Conservation (phyloP, 2,797 vertebrate genomes). For the Microchirus variegatus region DNA sequence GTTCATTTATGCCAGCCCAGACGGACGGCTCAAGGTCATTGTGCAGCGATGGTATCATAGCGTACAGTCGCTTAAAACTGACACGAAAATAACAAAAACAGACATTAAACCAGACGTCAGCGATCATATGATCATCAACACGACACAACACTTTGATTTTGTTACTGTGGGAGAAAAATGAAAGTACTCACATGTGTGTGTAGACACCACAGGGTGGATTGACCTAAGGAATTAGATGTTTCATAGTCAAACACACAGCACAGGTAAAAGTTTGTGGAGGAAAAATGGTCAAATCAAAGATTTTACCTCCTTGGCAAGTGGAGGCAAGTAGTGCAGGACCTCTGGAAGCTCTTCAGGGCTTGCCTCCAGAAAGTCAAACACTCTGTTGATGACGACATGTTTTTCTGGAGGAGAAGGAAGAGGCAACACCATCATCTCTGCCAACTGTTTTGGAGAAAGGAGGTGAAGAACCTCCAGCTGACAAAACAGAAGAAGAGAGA, state of each 20-base stretch:
- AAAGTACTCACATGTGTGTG: constrained; percentile 66
- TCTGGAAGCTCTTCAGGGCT: constrained; percentile 30
- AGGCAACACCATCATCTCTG: constrained; percentile 66
- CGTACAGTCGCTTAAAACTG: constrained; percentile 63
- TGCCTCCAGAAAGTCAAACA: constrained; percentile 70
- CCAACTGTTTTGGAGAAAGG: constrained; percentile 62
- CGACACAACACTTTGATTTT: too few relatives aligned
- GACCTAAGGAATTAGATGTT: constrained; percentile 33
- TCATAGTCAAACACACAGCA: background rate
- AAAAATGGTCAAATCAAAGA: background rate
- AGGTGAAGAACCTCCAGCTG: constrained; percentile 68
- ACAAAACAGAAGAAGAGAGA: background rate
- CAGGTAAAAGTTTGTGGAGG: background rate
- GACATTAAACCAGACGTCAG: background rate
- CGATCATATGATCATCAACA: too few relatives aligned
- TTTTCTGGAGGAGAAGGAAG: constrained; percentile 57
- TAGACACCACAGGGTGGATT: constrained; percentile 51
- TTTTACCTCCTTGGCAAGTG: constrained; percentile 34
- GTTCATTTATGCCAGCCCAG: constrained; percentile 48
- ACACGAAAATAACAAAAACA: background rate
- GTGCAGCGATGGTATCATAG: constrained; percentile 27
- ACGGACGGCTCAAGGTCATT: constrained; percentile 44
- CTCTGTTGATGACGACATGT: constrained; percentile 50
- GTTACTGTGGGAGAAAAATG: background rate
- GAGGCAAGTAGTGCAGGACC: constrained; percentile 41